Base-by-base conservation (phyloP, 1,140 invertebrate genomes). In the Diabrotica virgifera region DNA sequence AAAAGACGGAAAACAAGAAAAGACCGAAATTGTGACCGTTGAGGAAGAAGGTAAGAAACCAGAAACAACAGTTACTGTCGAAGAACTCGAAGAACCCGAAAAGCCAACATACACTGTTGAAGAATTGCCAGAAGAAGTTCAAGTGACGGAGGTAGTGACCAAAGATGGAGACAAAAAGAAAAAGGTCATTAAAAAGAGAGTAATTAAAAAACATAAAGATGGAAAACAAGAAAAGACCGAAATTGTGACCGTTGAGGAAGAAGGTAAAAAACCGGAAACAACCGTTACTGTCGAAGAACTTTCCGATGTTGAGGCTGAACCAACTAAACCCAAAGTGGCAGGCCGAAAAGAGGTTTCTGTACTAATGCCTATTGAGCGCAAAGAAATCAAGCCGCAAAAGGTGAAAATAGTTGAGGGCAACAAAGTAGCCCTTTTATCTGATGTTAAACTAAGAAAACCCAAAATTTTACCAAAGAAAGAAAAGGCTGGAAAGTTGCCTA, bases 381-480 rank as follows among this genome's bases (percentile, higher is more conserved):
- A 77, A 65, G 83, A 83, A 52, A 78, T 76, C 58, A 84, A 86
- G 71, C 87, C 85, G 52, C 73, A 82, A 62, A 82, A 81, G 56
- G 78, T 89, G 76, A 82, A 83, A 73, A 88, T 89, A 51, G 83
- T 88, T 67, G 72, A 90, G 38, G 89, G 87, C 2, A 81, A 89
- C 75, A 90, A 89, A 76, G 80, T 86, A 3, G 83, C 87, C 76
- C 87, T 89, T 77, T 89, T 73, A 12, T 71, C 70, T 50, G 72
- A 77, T 66, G 73, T 74, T 60, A 76, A 77, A 66, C 60, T 76
- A 52, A 70, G 70, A 46, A 77, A 77, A 68, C 63, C 72, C 51
- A 76, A 73, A 66, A 63, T 67, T 62, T 52, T 66, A 52, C 62
- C 71, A 64, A 68, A 72, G 59, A 77, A 71, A 70, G 74, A 84